phyloP scores from a whole-genome alignment of 1,140 invertebrate species.

The Calephelis virginiensis region DNA sequence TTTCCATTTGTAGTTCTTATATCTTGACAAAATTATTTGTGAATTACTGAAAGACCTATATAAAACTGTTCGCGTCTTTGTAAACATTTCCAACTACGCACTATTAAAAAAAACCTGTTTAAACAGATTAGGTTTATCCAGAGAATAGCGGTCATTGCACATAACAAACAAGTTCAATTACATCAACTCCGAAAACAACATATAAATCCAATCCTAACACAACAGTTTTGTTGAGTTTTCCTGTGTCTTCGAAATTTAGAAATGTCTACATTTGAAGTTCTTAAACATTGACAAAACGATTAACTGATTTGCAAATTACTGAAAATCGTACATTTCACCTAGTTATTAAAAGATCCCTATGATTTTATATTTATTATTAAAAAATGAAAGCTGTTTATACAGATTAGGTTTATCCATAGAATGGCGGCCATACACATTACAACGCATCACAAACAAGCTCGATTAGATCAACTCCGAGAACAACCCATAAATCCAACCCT shows the following conservation, averaged over 20 bases:
- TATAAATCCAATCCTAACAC: slow-evolving; percentile 68
- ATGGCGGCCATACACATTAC: slow-evolving; percentile 13
- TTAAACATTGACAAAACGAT: no score
- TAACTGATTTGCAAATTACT: no score
- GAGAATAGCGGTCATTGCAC: slow-evolving; percentile 15
- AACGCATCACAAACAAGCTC: slow-evolving; percentile 39
- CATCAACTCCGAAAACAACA: slow-evolving; percentile 58
- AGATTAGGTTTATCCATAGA: slow-evolving; percentile 19
- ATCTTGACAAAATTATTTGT: no score
- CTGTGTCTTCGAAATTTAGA: no score
- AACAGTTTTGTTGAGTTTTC: slow-evolving; percentile 69
- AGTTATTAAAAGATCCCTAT: no score
- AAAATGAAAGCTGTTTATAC: slow-evolving; percentile 21
- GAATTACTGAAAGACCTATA: no score
- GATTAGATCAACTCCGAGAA: slow-evolving; percentile 66
- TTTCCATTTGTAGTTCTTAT: no score
- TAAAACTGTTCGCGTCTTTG: no score
- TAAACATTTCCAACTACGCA: no score
- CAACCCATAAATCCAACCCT: slow-evolving; percentile 62
- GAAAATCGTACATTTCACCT: no score
- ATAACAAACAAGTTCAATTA: slow-evolving; percentile 50
- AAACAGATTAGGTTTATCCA: slow-evolving; percentile 17
- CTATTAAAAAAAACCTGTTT: slow-evolving; percentile 19
- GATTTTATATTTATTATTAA: not conserved
- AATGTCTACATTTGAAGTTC: no score